Evolutionary conservation across 1,140 invertebrate genomes (phyloP), one percentile per base, ranked within the genome.

Genomic region (Luehdorfia chinensis): DNA sequence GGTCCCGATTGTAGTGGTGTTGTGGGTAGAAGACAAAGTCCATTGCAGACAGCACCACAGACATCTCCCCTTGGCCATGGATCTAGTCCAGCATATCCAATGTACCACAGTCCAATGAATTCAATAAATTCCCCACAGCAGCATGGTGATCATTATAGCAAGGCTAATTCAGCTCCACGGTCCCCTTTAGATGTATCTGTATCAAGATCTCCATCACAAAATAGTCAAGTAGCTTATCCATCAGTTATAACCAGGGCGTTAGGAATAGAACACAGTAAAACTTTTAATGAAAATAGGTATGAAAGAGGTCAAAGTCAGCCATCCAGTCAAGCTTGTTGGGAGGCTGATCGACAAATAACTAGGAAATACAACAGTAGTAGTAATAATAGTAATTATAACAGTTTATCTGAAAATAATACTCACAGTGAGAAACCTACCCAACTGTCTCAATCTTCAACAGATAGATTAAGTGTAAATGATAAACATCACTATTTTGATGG

Each of bases 41-140:
- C 92, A 3, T 75, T 92, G 15, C 92, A 93, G 61, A 87, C 89
- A 1, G 90, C 91, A 55, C 91, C 91, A 1, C 91, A 92, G 62
- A 89, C 90, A 12, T 91, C 90, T 48, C 88, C 88, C 2, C 60
- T 92, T 12, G 90, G 91, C 27, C 92, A 93, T 71, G 91, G 92
- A 1, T 91, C 91, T 47, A 93, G 91, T 84, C 92, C 93, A 12
- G 92, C 91, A 11, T 94, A 94, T 86, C 92, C 93, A 5, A 89
- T 93, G 89, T 94, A 94, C 72, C 92, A 93, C 71, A 93, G 92
- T 81, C 92, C 93, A 4, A 91, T 94, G 90, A 91, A 92, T 55
- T 91, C 91, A 1, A 89, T 91, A 64, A 92, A 92, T 31, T 93
- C 92, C 8, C 92, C 92, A 6, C 92, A 93, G 59, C 91, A 91